Evolutionary conservation across 2,113 vertebrate species (phyloP), one percentile per base, ranked within the genome.

Genomic region (Proterorhinus semilunaris): DNA sequence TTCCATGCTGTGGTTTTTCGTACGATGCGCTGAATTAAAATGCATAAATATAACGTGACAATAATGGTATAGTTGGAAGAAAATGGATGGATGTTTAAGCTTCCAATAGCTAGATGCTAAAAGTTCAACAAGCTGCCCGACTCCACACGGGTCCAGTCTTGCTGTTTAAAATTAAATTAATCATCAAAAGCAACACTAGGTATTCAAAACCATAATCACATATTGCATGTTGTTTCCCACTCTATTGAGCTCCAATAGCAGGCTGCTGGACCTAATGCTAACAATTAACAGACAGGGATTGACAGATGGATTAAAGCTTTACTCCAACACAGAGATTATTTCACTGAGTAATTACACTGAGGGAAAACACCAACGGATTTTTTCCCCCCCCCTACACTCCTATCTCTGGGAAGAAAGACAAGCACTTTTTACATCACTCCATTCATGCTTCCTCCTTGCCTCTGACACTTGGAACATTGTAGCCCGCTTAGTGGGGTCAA

Each of bases 341-440:
- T 66, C 72, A 80, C 72, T 74, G 47, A 72, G 72, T 64, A 70
- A 68, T 63, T 69, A 51, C 7, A 16, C 55, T 77, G 52, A 82
- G 63, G 17, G 72, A 42, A 58, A 65, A 21, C 59, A 45, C 17
- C 9, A 17, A 57, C 6, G 11, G 21, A 4, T 7, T 0, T 5
- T 61, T 62, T 68, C 64, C 62, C 61, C 70, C 61, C 74, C 47
- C 42, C 63, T 43, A 5, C 17, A 53, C 59, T 68, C 43, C 63
- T 71, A 54, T 70, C 44, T 0, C 16, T 57, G 55, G 66, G 36
- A 62, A 62, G 70, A 58, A 65, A 75, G 58, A 79, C 63, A 65
- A 76, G 77, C 82, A 86, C 75, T 42, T 77, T 77, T 87, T 86
- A 78, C 84, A 79, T 83, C 83, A 79, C 77, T 79, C 27, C 68